phyloP scores from a whole-genome alignment of 2,888 invertebrate genomes.

The Neocrepidodera transversa region DNA sequence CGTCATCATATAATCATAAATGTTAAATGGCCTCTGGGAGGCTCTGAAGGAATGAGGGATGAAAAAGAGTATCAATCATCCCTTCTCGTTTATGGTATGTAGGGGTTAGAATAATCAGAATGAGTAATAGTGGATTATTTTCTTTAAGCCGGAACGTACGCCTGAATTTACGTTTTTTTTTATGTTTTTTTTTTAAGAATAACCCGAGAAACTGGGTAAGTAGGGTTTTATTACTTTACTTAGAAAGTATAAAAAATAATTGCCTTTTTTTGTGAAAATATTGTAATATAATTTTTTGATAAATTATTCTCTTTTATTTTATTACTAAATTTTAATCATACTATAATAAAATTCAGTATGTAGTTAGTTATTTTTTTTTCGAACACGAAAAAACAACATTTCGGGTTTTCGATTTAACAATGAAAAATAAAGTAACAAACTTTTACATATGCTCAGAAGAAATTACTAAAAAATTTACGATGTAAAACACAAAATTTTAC shows the following conservation, averaged over 20 bases:
- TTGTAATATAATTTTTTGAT: too few relatives aligned
- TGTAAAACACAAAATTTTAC: too few relatives aligned
- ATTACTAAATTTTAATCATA: too few relatives aligned
- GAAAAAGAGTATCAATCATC: slow-evolving; percentile 15
- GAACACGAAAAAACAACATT: too few relatives aligned
- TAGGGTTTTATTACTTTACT: background rate
- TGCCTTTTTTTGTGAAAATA: too few relatives aligned
- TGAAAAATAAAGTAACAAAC: too few relatives aligned
- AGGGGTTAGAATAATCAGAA: slow-evolving; percentile 20
- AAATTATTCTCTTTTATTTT: too few relatives aligned
- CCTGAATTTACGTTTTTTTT: background rate
- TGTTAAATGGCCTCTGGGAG: slow-evolving; percentile 36
- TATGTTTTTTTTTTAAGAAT: background rate
- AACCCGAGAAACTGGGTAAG: background rate
- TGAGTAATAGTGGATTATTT: slow-evolving; percentile 24
- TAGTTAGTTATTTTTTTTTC: too few relatives aligned
- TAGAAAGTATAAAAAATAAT: background rate
- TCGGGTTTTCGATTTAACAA: too few relatives aligned
- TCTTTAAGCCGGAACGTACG: slow-evolving; percentile 1
- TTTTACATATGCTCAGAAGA: too few relatives aligned
- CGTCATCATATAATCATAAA: slow-evolving; percentile 43
- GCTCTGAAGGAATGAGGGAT: slow-evolving; percentile 7
- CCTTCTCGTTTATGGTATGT: slow-evolving; percentile 14
- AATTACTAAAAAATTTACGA: too few relatives aligned
- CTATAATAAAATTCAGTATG: too few relatives aligned